Base-by-base conservation (phyloP, 1,140 invertebrate genomes). In the Diabrotica undecimpunctata region DNA sequence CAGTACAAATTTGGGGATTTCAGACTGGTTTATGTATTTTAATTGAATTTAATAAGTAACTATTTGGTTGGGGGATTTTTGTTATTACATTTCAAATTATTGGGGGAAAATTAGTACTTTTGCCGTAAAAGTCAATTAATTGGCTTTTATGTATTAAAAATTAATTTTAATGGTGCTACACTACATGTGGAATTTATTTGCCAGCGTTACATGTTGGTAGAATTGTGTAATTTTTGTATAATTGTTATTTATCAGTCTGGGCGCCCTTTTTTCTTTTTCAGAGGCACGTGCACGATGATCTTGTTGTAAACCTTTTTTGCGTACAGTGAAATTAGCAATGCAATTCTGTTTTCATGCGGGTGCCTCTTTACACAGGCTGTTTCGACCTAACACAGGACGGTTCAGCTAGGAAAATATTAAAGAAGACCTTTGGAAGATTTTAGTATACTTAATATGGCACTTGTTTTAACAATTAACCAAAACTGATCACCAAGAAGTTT, bases 241-340 rank as follows among this genome's bases (percentile, higher is more conserved):
- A 46, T 50, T 50, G 53, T 36, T 54, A 58, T 37, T 83, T 81
- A 84, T 83, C 82, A 83, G 82, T 83, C 82, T 83, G 83, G 82
- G 62, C 82, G 82, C 80, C 83, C 78, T 74, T 73, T 84, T 83
- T 83, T 75, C 36, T 80, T 83, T 89, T 88, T 88, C 86, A 89
- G 87, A 89, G 87, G 87, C 87, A 89, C 87, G 87, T 87, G 85
- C 83, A 80, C 81, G 83, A 84, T 82, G 82, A 84, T 76, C 74
- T 12, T n/a, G 7, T 12, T 13, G 56, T 25, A 10, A n/a, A 14
- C 77, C 73, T 72, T 83, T 82, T 63, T 77, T 77, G 74, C 68
- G 74, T 72, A 74, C 72, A 72, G 63, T 66, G 69, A 53, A 25
- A 25, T 25, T 13, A 75, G 70, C 71, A 72, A 74, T 74, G 76